These are phyloP conservation scores for Merops nubicus DNA, from an alignment of 2,113 vertebrate species.

Conservation along the genomic window DNA sequence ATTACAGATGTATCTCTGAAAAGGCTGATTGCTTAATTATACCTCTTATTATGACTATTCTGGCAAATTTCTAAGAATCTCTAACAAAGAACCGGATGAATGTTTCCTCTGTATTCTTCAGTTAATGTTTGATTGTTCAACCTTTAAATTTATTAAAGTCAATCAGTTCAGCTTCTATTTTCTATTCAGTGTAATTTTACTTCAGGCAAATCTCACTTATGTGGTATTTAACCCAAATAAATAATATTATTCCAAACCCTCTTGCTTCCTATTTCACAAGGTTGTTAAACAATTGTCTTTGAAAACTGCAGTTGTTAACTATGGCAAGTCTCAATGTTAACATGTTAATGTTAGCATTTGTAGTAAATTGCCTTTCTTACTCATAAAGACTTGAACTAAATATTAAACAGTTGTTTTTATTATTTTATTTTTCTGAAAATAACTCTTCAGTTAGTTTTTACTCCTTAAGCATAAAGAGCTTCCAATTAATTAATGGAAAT, in stretches of 20 bases:
- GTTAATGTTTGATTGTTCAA: slow-evolving; percentile 53
- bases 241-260: slow-evolving; percentile 66
- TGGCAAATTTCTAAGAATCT: slow-evolving; percentile 59
- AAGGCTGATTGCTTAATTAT: slow-evolving; percentile 64
- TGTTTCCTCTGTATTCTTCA: slow-evolving; percentile 71
- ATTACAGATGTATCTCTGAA: slow-evolving; percentile 47
- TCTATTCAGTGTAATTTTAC: slow-evolving; percentile 66
- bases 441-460: not conserved
- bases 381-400: not conserved
- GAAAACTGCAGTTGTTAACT: not conserved
- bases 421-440: not conserved
- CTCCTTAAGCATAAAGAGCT: not conserved
- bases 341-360: slow-evolving; percentile 4
- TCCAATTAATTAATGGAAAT: not conserved
- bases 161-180: slow-evolving; percentile 56
- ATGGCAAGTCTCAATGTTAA: not conserved
- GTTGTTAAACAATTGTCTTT: slow-evolving; percentile 48
- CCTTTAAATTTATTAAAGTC: slow-evolving; percentile 61
- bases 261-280: slow-evolving; percentile 73
- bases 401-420: not conserved
- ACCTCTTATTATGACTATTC: slow-evolving; percentile 61
- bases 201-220: slow-evolving; percentile 70
- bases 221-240: slow-evolving; percentile 68
- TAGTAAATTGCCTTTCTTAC: slow-evolving; percentile 16
- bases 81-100: slow-evolving; percentile 73